Base-by-base conservation (phyloP, 2,113 vertebrate species). In the Emberiza fucata region DNA sequence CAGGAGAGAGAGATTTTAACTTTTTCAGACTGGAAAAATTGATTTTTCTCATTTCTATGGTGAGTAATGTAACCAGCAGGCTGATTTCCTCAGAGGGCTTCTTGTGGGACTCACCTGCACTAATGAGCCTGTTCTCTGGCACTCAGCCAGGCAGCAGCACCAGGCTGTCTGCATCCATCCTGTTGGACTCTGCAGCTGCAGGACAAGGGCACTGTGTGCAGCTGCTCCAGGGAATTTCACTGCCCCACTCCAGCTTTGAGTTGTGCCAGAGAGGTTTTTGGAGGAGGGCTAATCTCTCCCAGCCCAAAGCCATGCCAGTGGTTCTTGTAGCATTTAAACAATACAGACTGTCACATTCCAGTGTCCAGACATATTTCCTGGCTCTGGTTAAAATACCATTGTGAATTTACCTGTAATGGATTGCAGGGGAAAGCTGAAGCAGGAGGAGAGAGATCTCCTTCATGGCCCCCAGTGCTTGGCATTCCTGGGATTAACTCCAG, bases 241-340 rank as follows among this genome's bases (percentile, higher is more conserved):
- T 76, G 70, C 47, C 51, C 42, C 0, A 0, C 2, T 0, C 31
- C 39, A 66, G 51, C 51, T 70, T 64, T 0, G 0, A 37, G 33
- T 33, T 63, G 33, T 68, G 23, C 29, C 5, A 9, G 28, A 9
- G 24, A 70, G 12, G 8, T 63, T 72, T 77, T 39, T 45, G 39
- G 28, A 71, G 29, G 23, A 84, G 18, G 25, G 29, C 23, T 84
- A 9, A 42, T 50, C 17, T 71, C 21, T 89, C n/a, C 56, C 40
- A 75, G 35, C 50, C 29, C 16, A 51, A 63, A 92, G 22, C 39
- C 35, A 21, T 87, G 23, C 28, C 35, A 33, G n/a, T 48, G 50
- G 25, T 61, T 78, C 37, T 63, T 70, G 48, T 14, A n/a, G 33
- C 20, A 54, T 75, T 82, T 86, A n/a, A 71, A 3, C 33, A 42